These are phyloP conservation scores for Orchestes rusci DNA, from an alignment of 2,888 invertebrate genomes.

Conservation along the genomic window DNA sequence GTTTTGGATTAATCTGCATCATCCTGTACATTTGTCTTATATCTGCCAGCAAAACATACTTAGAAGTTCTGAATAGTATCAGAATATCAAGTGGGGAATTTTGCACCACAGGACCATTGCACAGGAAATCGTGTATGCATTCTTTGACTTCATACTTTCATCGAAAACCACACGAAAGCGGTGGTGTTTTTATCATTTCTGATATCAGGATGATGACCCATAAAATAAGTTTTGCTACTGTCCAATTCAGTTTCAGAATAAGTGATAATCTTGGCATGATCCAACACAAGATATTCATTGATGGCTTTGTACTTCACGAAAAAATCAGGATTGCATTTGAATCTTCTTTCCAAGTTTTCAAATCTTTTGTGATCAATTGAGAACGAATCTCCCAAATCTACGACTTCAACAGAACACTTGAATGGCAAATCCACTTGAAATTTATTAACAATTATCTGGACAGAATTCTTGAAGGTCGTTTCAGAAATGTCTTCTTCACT, in stretches of 20 bases:
- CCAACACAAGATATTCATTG: conserved; percentile 15
- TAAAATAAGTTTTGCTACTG: conserved; percentile 16
- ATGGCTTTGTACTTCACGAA: conserved; percentile 17
- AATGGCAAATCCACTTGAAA: conserved; percentile 15
- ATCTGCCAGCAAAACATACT: conserved; percentile 16
- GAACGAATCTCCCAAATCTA: conserved; percentile 17
- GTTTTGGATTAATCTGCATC: conserved; percentile 9
- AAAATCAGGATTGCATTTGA: conserved; percentile 10
- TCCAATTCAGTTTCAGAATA: neutral
- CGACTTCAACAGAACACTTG: conserved; percentile 2
- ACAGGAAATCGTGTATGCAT: conserved; percentile 19
- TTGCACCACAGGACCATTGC: conserved; percentile 16
- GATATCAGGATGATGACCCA: conserved; percentile 23
- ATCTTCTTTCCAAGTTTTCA: conserved; percentile 13
- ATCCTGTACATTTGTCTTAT: conserved; percentile 23
- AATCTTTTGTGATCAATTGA: conserved; percentile 12
- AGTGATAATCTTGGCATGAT: conserved; percentile 14
- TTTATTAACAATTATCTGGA: conserved; percentile 3
- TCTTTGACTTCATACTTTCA: conserved; percentile 21
- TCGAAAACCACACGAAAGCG: conserved; percentile 22
- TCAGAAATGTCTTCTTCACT: conserved; percentile 11
- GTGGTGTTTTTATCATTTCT: conserved; percentile 20
- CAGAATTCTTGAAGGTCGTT: conserved; percentile 5
- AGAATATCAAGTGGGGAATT: conserved; percentile 21
- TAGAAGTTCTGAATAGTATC: conserved; percentile 15